Conservation (phyloP, 2,888 invertebrate species). For the Camponotus fellah region DNA sequence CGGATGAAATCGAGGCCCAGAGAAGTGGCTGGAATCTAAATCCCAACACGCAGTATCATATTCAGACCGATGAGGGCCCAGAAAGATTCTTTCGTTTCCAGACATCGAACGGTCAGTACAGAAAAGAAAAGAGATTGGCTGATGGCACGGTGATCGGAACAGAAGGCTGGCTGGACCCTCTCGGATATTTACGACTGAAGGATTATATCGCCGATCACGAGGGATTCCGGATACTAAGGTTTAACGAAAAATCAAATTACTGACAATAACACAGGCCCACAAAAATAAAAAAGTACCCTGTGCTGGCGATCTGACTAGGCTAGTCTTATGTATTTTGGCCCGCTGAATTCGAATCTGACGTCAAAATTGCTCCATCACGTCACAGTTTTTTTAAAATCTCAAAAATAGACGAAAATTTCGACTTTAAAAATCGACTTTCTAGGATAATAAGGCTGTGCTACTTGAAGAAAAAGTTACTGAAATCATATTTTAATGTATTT, state of each 20-base stretch:
- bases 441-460: too few species aligned
- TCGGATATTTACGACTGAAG: constrained; percentile 92
- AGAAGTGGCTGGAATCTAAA: constrained; percentile 88
- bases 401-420: too few species aligned
- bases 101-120: constrained; percentile 95
- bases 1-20: constrained; percentile 83
- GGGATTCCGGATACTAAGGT: constrained; percentile 93
- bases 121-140: constrained; percentile 94
- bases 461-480: too few species aligned
- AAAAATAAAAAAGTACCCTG: too few species aligned
- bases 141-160: constrained; percentile 96
- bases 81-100: constrained; percentile 96
- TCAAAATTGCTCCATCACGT: too few species aligned
- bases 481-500: too few species aligned
- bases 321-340: too few species aligned
- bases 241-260: not conserved
- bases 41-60: constrained; percentile 93
- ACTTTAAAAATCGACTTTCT: too few species aligned
- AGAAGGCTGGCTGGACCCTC: constrained; percentile 95
- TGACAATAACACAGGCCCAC: too few species aligned
- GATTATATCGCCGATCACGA: constrained; percentile 96
- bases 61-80: constrained; percentile 97
- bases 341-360: too few species aligned
- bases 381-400: too few species aligned
- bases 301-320: too few species aligned